phyloP scores from a whole-genome alignment of 2,113 vertebrate species.

The Taxidea taxus region DNA sequence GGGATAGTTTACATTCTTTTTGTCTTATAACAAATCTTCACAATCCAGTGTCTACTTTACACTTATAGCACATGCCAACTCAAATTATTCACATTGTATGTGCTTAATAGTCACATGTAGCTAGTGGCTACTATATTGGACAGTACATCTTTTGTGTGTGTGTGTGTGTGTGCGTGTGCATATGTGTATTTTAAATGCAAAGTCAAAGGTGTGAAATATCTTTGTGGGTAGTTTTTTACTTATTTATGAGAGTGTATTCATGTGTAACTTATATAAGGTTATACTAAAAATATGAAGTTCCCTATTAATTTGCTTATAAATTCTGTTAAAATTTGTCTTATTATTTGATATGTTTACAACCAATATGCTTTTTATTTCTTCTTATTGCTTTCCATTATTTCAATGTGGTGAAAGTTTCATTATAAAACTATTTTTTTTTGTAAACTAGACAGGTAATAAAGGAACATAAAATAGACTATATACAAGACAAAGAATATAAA shows the following conservation, averaged over 20 bases:
- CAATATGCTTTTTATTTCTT: conserved; percentile 3
- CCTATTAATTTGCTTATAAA: background rate
- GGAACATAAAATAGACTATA: background rate
- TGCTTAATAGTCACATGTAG: background rate
- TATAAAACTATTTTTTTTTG: background rate
- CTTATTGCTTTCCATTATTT: conserved; percentile 63
- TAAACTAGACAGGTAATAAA: conserved; percentile 19
- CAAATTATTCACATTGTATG: background rate
- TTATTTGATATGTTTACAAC: conserved; percentile 18
- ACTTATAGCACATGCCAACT: background rate
- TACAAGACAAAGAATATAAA: background rate
- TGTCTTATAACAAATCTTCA: background rate
- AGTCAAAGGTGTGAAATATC: background rate
- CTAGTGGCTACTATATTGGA: background rate
- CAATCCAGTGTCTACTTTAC: background rate
- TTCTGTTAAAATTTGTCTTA: conserved; percentile 12
- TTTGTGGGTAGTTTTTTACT: background rate
- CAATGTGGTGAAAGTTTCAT: conserved; percentile 50
- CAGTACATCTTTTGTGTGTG: background rate
- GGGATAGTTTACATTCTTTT: background rate
- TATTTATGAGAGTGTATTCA: conserved; percentile 10
- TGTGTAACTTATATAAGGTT: background rate
- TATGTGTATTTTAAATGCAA: background rate
- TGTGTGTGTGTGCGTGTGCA: rapidly evolving
- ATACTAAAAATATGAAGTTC: background rate